Base-by-base conservation (phyloP, 2,113 vertebrate species). In the Alectura lathami region DNA sequence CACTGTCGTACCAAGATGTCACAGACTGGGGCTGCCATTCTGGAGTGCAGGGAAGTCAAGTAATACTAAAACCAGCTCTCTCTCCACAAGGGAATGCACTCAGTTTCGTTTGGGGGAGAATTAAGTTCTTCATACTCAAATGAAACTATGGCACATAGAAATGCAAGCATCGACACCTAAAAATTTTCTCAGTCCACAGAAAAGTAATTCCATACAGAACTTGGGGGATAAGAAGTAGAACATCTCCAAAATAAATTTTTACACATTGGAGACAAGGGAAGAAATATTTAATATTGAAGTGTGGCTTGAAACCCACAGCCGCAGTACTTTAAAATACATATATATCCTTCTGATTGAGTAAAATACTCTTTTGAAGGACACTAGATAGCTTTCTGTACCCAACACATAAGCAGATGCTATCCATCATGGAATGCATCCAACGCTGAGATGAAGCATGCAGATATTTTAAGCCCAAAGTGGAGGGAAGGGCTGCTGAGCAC, bases 41-140 rank as follows among this genome's bases (percentile, higher is more conserved):
- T 47, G 56, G 29, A 72, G 47, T 11, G 16, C 47, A 68, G 32
- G 17, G 38, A 88, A 77, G 45, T 32, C 54, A 80, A 75, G 40
- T 16, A 83, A 86, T 81, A 90, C 75, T 78, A 75, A 92, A 86
- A 29, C 47, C 56, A 67, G 76, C 86, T 86, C 91, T 83, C 86
- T 47, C 38, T 83, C 50, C 42, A 51, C 76, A 81, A 93, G 82
- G 82, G 83, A 91, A 88, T n/a, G 17, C 76, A 81, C 30, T 45
- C 18, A 43, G 40, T 50, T 86, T 63, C 76, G 91, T 96, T 86
- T 68, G 83, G 60, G n/a, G 34, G 8, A 86, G 34, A 64, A 96
- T 93, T 94, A 90, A 83, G 76, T 86, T 84, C 80, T 74, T 90
- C 73, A 30, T 32, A 64, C 78, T 93, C 83, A 88, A 86, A 95